Base-by-base conservation (phyloP, 2,888 invertebrate species). In the Pardosa pseudoannulata region DNA sequence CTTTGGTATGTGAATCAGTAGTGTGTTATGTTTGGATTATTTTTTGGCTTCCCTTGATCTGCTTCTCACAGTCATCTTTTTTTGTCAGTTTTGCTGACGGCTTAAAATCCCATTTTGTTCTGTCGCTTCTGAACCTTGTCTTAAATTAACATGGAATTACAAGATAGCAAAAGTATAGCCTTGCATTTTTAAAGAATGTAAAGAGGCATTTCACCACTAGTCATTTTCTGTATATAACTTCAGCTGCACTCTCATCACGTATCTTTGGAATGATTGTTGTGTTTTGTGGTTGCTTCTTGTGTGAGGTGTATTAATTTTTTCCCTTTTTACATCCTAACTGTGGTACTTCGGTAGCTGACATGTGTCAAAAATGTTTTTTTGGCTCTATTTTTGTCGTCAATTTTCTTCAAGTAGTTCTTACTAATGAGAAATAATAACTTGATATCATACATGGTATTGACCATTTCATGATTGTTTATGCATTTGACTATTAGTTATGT, bases 1-100 rank as follows among this genome's bases (percentile, higher is more conserved):
- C 95, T 91, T 94, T 96, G 95, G 96, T 96, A 93, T 93, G 76
- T 75, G 71, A 65, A 74, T 50, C 29, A 82, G 46, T 67, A 71
- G 73, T 72, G 75, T 75, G 81, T 76, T 73, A 56, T 56, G 56
- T 74, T 56, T 56, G 28, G 56, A 65, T 65, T 75, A 46, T 56
- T 68, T 64, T 74, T 76, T 72, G 83, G 78, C 72, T 78, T 46
- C 78, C 83, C 73, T 29, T 83, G 65, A 65, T 76, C 67, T 85
- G 78, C 78, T 78, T 67, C 23, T 78, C 78, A 56, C 67, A 46
- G 23, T 23, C 41, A 41, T 70, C 70, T 70, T 74, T 72, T 72
- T 50, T 80, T 74, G 28, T 50, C 39, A 73, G 50, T 65, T 39
- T 85, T 41, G 56, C 39, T 62, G 46, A 56, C 36, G 73, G 62